Evolutionary conservation across 2,888 invertebrate genomes (phyloP), one percentile per base, ranked within the genome.

Genomic region (Lasioglossum calceatum): DNA sequence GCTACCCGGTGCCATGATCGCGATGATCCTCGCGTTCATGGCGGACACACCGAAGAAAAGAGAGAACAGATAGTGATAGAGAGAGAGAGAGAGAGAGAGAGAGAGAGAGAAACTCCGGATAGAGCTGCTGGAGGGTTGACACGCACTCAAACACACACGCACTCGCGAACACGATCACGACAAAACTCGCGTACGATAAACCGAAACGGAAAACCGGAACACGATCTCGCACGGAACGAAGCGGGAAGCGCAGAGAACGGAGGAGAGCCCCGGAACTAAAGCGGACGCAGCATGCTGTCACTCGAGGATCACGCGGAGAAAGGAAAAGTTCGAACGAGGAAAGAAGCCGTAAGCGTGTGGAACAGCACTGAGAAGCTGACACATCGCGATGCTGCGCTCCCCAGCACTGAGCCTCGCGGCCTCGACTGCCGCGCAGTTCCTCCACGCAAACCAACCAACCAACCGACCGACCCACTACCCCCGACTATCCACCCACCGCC

Each of bases 381-480:
- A 93, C 95, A 95, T 95, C 94, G 93, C 94, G 94, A 90, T 92
- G 94, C 93, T 93, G 94, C 94, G 94, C 93, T 94, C 92, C 92
- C 94, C 92, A 93, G 94, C 94, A 94, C 94, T 94, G 94, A 93
- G 96, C 95, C 92, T 96, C 96, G 94, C 96, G 92, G 93, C 93
- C 94, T 94, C 85, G 96, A 96, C 90, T 81, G 96, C 93, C 93
- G 94, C 95, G 95, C 94, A 94, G 92, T 92, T 92, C 92, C 92
- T 93, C 94, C 92, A 94, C 94, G 95, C 95, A 94, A 94, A 93
- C 93, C 95, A 94, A 91, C 95, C 92, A 64, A 64, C 61, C 61
- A 27, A 61, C 61, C 92, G 91, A 92, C 93, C 92, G 91, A 92
- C 93, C 93, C 92, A 89, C 91, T 90, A 89, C 86, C 91, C 89